Conservation (phyloP, 2,797 vertebrate species). For the Hipposideros larvatus region DNA sequence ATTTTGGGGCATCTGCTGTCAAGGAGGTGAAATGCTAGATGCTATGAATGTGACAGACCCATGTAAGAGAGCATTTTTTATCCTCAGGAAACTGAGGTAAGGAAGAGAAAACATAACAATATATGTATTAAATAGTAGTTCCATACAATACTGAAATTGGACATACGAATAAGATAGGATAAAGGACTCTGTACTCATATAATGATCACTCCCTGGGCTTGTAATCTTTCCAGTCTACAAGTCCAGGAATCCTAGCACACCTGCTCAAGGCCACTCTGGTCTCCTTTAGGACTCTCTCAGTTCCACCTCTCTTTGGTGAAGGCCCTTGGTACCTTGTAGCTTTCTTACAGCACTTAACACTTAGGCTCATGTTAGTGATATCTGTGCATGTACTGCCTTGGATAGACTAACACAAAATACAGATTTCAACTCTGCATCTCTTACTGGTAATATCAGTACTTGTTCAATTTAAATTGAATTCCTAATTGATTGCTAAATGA, state of each 20-base stretch:
- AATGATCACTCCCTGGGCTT: not conserved
- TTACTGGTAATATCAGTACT: not conserved
- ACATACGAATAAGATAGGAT: not conserved
- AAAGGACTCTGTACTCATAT: not conserved
- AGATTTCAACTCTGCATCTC: not conserved
- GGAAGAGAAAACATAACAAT: not conserved
- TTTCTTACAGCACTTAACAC: not conserved
- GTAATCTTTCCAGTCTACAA: not conserved
- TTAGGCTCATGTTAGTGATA: not conserved
- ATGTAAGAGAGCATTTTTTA: not conserved
- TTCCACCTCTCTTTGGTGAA: not conserved
- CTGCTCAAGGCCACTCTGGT: not conserved
- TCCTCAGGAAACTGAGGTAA: not conserved
- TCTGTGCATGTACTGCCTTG: not conserved
- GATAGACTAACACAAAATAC: not conserved
- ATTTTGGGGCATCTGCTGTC: not conserved
- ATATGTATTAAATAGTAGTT: not conserved
- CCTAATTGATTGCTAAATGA: slow-evolving; percentile 1
- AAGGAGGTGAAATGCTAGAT: not conserved
- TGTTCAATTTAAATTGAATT: slow-evolving; percentile 34
- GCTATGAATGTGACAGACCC: not conserved
- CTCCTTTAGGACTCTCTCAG: not conserved
- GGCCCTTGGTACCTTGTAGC: not conserved
- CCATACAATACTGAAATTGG: not conserved
- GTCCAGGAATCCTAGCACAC: not conserved